These are phyloP conservation scores for Xenopus petersii DNA, from an alignment of 2,797 vertebrate species.

Conservation along the genomic window DNA sequence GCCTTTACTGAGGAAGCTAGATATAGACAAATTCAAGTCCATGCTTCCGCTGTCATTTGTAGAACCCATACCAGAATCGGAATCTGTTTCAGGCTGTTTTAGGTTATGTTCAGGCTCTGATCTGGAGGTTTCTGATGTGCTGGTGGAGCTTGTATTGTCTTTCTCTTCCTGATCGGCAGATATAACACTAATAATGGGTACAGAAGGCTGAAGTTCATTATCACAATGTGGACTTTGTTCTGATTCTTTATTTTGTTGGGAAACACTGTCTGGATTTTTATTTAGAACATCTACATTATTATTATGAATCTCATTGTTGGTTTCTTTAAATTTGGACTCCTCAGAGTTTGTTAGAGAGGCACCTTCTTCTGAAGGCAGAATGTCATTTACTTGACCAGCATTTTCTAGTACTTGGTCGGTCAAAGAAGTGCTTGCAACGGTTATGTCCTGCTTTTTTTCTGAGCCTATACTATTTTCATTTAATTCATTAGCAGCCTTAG, in stretches of 20 bases:
- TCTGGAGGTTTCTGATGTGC: slow-evolving; percentile 53
- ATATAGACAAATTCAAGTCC: slow-evolving; percentile 93
- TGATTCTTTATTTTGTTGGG: slow-evolving; percentile 47
- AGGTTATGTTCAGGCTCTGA: slow-evolving; percentile 56
- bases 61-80: slow-evolving; percentile 80
- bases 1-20: slow-evolving; percentile 89
- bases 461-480: background rate
- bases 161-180: slow-evolving; percentile 58
- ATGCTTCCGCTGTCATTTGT: slow-evolving; percentile 81
- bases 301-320: slow-evolving; percentile 51
- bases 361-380: background rate
- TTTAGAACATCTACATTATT: slow-evolving; percentile 42
- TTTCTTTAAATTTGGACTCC: slow-evolving; percentile 12
- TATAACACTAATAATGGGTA: slow-evolving; percentile 70
- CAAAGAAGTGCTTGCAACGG: background rate
- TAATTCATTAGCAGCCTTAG: background rate
- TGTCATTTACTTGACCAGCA: background rate
- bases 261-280: slow-evolving; percentile 16
- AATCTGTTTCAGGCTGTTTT: slow-evolving; percentile 57
- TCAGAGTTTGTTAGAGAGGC: slow-evolving; percentile 13
- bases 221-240: slow-evolving; percentile 28
- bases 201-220: slow-evolving; percentile 46
- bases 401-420: slow-evolving; percentile 4
- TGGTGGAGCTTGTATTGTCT: slow-evolving; percentile 46
- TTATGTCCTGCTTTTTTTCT: background rate